Conservation (phyloP, 2,888 invertebrate species). For the Acleris sparsana region DNA sequence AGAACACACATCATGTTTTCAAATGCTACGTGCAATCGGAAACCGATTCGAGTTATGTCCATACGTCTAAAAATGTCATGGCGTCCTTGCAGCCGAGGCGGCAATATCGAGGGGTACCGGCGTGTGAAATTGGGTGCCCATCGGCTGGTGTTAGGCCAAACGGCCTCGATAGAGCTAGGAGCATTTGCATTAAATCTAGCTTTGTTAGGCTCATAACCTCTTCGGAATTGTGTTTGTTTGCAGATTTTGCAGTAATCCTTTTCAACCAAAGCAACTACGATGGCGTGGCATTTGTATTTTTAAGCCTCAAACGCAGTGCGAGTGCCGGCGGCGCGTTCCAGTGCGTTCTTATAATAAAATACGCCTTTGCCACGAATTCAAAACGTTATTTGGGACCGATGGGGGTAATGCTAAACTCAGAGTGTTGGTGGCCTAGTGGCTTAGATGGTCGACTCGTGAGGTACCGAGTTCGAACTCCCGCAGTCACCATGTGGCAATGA, state of each 20-base stretch:
- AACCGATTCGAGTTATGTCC: constrained; percentile 25
- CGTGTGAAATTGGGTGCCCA: constrained; percentile 69
- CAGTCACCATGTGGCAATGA: too few species aligned
- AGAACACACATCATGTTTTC: constrained; percentile 9
- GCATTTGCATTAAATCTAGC: constrained; percentile 45
- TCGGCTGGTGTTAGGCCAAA: constrained; percentile 47
- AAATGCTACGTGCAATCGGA: constrained; percentile 18
- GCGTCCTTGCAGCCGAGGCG: constrained; percentile 48
- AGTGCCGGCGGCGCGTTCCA: too few species aligned
- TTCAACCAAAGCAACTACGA: too few species aligned
- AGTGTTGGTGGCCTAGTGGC: too few species aligned
- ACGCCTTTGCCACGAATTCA: too few species aligned
- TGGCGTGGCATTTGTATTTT: background rate
- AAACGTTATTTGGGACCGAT: too few species aligned
- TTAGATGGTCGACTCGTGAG: too few species aligned
- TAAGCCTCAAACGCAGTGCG: background rate
- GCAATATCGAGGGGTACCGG: constrained; percentile 64
- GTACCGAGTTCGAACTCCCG: too few species aligned
- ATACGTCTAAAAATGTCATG: constrained; percentile 36
- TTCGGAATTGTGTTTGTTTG: background rate
- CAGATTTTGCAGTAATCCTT: background rate
- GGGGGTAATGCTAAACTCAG: too few species aligned
- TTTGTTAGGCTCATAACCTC: constrained; percentile 25
- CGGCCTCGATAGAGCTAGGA: constrained; percentile 46
- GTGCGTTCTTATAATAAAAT: too few species aligned